Evolutionary conservation across 2,113 vertebrate genomes (phyloP).

Genomic region (Conger conger): DNA sequence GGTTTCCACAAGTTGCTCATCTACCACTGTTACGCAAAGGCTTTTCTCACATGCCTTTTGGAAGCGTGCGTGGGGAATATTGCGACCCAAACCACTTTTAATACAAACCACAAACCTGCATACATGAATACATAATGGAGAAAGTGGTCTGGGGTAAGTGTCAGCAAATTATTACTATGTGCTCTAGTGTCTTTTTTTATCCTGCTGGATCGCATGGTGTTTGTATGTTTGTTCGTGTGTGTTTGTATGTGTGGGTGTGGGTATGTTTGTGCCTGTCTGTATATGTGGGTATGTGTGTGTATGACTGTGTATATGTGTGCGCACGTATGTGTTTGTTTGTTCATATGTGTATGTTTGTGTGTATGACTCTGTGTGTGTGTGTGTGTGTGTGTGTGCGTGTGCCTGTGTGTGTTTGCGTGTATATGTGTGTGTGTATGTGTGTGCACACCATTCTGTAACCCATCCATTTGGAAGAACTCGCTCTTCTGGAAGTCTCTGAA

Average conservation of each 20-base stretch:
- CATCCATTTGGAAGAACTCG: neutral
- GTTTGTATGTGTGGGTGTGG: neutral
- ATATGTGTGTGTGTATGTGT: neutral
- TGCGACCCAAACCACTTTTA: constrained; percentile 63
- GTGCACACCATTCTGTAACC: neutral
- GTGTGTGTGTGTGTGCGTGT: too few species aligned
- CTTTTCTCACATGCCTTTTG: neutral
- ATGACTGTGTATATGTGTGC: constrained; percentile 4
- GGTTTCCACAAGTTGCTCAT: constrained; percentile 57
- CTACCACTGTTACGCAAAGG: constrained; percentile 26
- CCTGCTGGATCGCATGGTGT: constrained; percentile 39
- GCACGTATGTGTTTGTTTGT: neutral
- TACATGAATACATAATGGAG: constrained; percentile 71
- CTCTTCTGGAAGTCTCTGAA: neutral
- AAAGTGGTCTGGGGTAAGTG: constrained; percentile 54
- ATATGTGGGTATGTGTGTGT: neutral
- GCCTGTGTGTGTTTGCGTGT: too few species aligned
- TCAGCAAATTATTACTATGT: constrained; percentile 66
- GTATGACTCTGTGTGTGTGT: constrained; percentile 18
- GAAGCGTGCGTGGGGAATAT: constrained; percentile 49
- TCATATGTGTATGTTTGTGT: neutral
- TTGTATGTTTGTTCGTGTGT: neutral
- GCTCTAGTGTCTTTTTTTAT: constrained; percentile 41
- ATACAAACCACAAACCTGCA: constrained; percentile 66
- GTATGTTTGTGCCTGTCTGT: neutral